Percentiles rank a stretch among this genome's conserved stretches.
Evolutionary conservation across 92 coral and sea anemone genomes (phyloP).

Genomic region (Porites divaricata): DNA sequence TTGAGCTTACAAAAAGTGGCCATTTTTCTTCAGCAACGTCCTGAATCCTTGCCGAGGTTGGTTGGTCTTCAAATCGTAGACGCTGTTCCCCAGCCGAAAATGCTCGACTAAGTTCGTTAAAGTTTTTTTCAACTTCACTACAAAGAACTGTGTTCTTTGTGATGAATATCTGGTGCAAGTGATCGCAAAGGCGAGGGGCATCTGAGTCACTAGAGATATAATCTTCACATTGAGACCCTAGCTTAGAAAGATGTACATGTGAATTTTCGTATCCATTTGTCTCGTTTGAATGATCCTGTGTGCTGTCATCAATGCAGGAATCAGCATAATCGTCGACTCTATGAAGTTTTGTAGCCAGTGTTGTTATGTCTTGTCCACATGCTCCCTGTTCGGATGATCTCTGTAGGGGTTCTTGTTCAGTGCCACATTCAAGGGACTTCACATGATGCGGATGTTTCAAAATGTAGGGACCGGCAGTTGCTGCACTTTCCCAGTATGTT

Average conservation of each 20-base stretch:
- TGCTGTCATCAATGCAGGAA: too few species aligned
- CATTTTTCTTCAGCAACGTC: slow-evolving; percentile 78
- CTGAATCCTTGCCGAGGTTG: slow-evolving; percentile 66
- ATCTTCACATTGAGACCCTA: neutral
- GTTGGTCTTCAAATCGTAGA: slow-evolving; percentile 54
- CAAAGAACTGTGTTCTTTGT: slow-evolving; percentile 94
- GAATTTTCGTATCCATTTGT: neutral
- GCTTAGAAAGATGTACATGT: neutral
- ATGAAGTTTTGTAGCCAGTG: neutral
- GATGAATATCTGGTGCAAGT: slow-evolving; percentile 88
- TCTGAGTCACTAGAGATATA: neutral
- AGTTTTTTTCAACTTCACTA: slow-evolving; percentile 88
- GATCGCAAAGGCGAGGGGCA: slow-evolving; percentile 55
- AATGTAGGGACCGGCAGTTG: slow-evolving; percentile 85
- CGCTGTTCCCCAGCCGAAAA: slow-evolving; percentile 63
- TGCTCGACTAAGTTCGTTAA: slow-evolving; percentile 83
- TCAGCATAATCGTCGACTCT: neutral
- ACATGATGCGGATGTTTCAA: slow-evolving; percentile 54
- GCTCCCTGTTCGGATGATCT: neutral
- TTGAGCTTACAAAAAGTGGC: slow-evolving; percentile 89
- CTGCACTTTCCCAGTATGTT: slow-evolving; percentile 85
- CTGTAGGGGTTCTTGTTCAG: neutral
- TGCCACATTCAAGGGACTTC: neutral
- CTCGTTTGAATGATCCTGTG: neutral
- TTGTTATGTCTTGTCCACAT: neutral